These are phyloP conservation scores for Chrysina gloriosa DNA, from an alignment of 2,888 invertebrate genomes.

Conservation along the genomic window DNA sequence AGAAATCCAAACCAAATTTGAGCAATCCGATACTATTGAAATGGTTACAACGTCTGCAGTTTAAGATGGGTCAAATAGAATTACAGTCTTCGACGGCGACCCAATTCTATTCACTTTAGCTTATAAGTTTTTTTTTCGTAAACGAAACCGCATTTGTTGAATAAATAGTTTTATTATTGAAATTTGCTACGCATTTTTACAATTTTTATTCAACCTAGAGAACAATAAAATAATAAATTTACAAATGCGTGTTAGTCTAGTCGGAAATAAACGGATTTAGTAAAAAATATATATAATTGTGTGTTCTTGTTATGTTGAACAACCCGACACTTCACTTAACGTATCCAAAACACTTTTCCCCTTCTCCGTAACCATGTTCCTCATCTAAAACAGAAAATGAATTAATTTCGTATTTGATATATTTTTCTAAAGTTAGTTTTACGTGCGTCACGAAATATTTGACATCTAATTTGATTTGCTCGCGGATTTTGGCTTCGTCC, in stretches of 20 bases:
- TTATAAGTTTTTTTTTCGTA: constrained; percentile 40
- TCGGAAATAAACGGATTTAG: constrained; percentile 23
- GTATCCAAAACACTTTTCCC: constrained; percentile 5
- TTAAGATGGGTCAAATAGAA: constrained; percentile 98
- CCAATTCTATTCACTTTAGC: constrained; percentile 83
- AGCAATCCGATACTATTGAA: constrained; percentile 73
- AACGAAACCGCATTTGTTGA: constrained; percentile 23
- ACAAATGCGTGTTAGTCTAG: background rate
- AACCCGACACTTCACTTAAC: constrained; percentile 22
- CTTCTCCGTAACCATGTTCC: constrained; percentile 6
- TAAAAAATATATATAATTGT: background rate
- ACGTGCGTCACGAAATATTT: constrained; percentile 74
- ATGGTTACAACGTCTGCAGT: constrained; percentile 93
- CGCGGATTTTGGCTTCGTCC: constrained; percentile 94
- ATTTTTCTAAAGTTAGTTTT: no score
- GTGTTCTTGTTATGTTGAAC: constrained; percentile 8
- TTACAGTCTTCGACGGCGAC: constrained; percentile 92
- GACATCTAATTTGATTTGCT: constrained; percentile 90
- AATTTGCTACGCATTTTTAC: constrained; percentile 27
- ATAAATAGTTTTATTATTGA: constrained; percentile 38
- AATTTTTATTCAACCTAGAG: constrained; percentile 9
- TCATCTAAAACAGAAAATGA: constrained; percentile 18
- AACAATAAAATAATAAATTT: constrained; percentile 1
- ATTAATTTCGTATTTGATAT: no score
- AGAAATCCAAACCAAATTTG: constrained; percentile 63